A percentile compares a stretch with the other conserved stretches of the same genome.
Conservation (phyloP, 2,113 vertebrate species). For the Crotalus viridis region DNA sequence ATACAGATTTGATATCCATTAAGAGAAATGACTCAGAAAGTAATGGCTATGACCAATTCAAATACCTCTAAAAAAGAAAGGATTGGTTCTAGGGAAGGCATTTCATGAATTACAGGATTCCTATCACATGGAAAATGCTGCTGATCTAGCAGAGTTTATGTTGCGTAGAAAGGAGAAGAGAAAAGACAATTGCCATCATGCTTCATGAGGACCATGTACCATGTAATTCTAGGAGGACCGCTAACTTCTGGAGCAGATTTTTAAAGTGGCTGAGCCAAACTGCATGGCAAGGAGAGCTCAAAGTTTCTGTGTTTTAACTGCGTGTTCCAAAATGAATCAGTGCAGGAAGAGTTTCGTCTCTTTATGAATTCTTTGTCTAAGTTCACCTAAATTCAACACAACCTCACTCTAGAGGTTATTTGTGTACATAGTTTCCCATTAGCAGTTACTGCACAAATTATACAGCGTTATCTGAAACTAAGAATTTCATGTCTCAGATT, state of each 20-base stretch:
- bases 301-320: background rate
- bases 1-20: background rate
- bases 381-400: background rate
- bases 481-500: background rate
- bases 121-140: background rate
- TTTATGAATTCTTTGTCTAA: background rate
- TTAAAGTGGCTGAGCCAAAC: background rate
- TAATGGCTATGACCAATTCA: background rate
- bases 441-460: background rate
- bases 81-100: background rate
- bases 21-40: background rate
- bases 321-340: background rate
- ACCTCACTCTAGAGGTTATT: background rate
- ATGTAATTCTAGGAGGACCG: background rate
- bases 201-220: background rate
- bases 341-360: background rate
- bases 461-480: background rate
- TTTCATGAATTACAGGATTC: background rate
- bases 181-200: background rate
- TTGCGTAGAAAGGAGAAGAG: background rate
- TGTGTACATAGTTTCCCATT: background rate
- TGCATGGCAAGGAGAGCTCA: background rate
- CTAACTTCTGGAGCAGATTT: background rate
- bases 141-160: background rate
- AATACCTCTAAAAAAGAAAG: background rate